Conservation (phyloP, 2,797 vertebrate genomes). For the Aeoliscus strigatus region DNA sequence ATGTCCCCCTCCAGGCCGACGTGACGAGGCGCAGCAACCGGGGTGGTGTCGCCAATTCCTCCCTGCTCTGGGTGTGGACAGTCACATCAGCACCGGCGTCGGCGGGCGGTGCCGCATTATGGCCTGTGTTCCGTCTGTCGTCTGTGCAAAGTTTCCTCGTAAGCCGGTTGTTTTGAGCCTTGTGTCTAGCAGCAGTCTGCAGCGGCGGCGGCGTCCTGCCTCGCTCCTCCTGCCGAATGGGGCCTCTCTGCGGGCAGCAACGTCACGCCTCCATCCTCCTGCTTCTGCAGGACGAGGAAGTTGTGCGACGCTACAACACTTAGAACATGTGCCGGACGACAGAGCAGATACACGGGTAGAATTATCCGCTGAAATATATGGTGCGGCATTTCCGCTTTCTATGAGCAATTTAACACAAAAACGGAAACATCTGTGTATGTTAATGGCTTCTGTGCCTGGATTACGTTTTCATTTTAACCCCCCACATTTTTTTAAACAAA, state of each 20-base stretch:
- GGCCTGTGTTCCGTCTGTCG: too few relatives aligned
- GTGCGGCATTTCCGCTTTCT: too few relatives aligned
- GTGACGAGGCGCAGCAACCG: slow-evolving; percentile 29
- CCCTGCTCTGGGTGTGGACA: slow-evolving; percentile 33
- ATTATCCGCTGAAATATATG: too few relatives aligned
- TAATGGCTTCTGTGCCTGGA: too few relatives aligned
- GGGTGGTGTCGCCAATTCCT: slow-evolving; percentile 43
- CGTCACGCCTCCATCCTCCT: slow-evolving; percentile 71
- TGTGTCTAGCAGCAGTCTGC: slow-evolving; percentile 22
- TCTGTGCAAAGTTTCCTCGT: slow-evolving; percentile 30
- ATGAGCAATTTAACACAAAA: too few relatives aligned
- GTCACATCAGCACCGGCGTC: slow-evolving; percentile 58
- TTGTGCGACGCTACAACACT: slow-evolving; percentile 35
- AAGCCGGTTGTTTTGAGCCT: slow-evolving; percentile 13
- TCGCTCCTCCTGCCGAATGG: slow-evolving; percentile 41
- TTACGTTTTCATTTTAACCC: too few relatives aligned
- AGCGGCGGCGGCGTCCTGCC: slow-evolving; percentile 37
- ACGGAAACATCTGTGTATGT: too few relatives aligned
- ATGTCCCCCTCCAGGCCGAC: slow-evolving; percentile 76
- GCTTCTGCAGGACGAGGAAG: slow-evolving; percentile 71
- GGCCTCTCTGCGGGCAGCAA: slow-evolving; percentile 73
- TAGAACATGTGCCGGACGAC: too few relatives aligned
- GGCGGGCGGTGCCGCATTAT: slow-evolving; percentile 64
- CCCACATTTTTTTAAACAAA: too few relatives aligned
- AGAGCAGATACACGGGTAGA: too few relatives aligned